A percentile compares a stretch with the other conserved stretches of the same genome.
These are phyloP conservation scores for Rana temporaria DNA, from an alignment of 2,113 vertebrate genomes.

Conservation along the genomic window DNA sequence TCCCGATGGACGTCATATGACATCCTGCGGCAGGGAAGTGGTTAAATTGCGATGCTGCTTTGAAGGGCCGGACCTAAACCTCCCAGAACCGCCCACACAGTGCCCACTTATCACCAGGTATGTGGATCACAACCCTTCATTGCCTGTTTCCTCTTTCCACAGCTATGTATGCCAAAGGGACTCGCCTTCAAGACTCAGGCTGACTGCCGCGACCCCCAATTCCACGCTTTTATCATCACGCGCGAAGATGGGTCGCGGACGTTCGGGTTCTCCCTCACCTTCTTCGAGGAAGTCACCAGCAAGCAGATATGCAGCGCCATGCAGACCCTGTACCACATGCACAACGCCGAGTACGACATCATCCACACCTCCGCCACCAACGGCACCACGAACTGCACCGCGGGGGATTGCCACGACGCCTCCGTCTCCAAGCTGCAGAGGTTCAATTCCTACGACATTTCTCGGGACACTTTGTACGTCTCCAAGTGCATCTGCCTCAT, in stretches of 20 bases:
- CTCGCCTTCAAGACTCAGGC: conserved; percentile 95
- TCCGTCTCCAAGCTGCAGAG: conserved; percentile 91
- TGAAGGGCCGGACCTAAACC: no score
- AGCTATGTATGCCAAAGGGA: conserved; percentile 99
- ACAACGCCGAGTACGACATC: conserved; percentile 96
- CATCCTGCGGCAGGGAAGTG: no score
- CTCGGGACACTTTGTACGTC: conserved; percentile 93
- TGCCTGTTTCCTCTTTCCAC: conserved; percentile 59
- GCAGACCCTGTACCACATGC: conserved; percentile 99
- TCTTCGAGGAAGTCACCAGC: conserved; percentile 98
- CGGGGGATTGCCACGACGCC: conserved; percentile 79
- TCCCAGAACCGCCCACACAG: no score
- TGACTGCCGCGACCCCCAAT: conserved; percentile 88
- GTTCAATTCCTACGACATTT: conserved; percentile 98
- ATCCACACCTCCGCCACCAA: conserved; percentile 77
- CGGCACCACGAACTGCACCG: conserved; percentile 69
- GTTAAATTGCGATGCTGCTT: no score
- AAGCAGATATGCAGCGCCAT: conserved; percentile 99
- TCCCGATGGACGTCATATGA: no score
- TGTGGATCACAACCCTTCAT: no score
- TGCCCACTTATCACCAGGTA: no score
- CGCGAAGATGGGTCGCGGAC: conserved; percentile 97
- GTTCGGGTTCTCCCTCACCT: conserved; percentile 96
- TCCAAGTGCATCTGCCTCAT: conserved; percentile 98
- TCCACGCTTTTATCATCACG: conserved; percentile 98